phyloP scores from a whole-genome alignment of 2,888 invertebrate genomes.

The Caenorhabditis uteleia region DNA sequence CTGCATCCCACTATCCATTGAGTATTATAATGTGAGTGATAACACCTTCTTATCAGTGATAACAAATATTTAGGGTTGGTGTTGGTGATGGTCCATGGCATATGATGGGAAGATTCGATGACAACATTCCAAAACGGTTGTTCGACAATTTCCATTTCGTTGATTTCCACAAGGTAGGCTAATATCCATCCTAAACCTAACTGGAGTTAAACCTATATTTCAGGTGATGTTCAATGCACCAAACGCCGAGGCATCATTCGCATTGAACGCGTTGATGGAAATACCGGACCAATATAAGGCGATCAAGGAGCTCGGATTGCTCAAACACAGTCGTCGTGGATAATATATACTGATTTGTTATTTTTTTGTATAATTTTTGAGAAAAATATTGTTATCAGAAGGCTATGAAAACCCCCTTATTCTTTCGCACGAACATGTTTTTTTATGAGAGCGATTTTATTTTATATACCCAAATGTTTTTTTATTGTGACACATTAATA shows the following conservation, averaged over 20 bases:
- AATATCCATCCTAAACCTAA: too few relatives aligned
- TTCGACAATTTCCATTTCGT: slow-evolving; percentile 75
- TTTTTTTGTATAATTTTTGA: neutral
- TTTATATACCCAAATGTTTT: neutral
- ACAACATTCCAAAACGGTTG: slow-evolving; percentile 71
- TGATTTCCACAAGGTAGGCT: slow-evolving; percentile 71
- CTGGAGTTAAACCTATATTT: too few relatives aligned
- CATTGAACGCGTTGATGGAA: slow-evolving; percentile 73
- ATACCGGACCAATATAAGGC: slow-evolving; percentile 70
- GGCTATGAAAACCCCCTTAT: too few relatives aligned
- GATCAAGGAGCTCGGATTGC: slow-evolving; percentile 63
- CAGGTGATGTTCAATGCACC: slow-evolving; percentile 69
- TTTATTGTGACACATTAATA: neutral
- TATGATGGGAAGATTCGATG: slow-evolving; percentile 73
- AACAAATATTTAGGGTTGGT: slow-evolving; percentile 69
- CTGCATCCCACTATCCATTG: slow-evolving; percentile 72
- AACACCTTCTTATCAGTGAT: neutral
- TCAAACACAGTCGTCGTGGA: slow-evolving; percentile 64
- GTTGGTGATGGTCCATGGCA: slow-evolving; percentile 74
- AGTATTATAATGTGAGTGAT: slow-evolving; percentile 71
- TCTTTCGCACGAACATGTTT: too few relatives aligned
- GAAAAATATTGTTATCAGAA: slow-evolving; percentile 3
- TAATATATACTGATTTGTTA: slow-evolving; percentile 11
- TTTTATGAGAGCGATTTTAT: neutral
- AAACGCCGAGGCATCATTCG: slow-evolving; percentile 71